Evolutionary conservation across 2,797 vertebrate species (phyloP), one percentile per base, ranked within the genome.

Genomic region (Philypnodon macrostomus): DNA sequence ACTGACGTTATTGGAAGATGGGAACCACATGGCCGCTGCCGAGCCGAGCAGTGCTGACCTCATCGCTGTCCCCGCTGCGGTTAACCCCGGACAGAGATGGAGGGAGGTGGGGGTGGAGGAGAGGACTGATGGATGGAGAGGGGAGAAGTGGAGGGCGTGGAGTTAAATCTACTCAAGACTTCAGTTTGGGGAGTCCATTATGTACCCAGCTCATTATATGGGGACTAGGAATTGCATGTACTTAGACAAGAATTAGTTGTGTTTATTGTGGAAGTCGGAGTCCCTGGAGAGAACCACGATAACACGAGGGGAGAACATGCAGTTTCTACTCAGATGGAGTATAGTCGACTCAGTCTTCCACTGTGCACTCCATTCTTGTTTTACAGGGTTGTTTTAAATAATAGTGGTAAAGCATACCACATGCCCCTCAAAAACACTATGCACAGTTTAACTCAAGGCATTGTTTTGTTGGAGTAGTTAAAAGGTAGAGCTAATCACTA

Each of bases 1-100:
- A 66, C 81, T 87, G 87, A 85, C 71, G 81, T 86, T 84, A 89
- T 87, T 85, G 79, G 86, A 81, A 87, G 87, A 90, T 89, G 86
- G 84, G 83, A 90, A 90, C 82, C 86, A 89, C 87, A 89, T 88
- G 87, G 82, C 73, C 52, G 63, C 77, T 47, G 78, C 70, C 16
- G 63, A 70, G 80, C 75, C 40, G 63, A 80, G 81, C 67, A 1
- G 80, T 64, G 0, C 85, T 90, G 87, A 89, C 83, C 86, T 91
- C 86, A 89, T 89, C 55, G 38, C 39, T 40, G 75, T 77, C 84
- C 78, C 77, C 21, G 59, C 85, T 83, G 81, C 13, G 84, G 86
- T 88, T 82, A 86, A 86, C 84, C 77, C 62, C 9, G 54, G 64
- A 62, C 56, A 35, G 58, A 41, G 60, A 66, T 53, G 44, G 61